Percentiles rank a stretch among this genome's conserved stretches.
Evolutionary conservation across 2,113 vertebrate genomes (phyloP).

Genomic region (Mormyrus iriodes): DNA sequence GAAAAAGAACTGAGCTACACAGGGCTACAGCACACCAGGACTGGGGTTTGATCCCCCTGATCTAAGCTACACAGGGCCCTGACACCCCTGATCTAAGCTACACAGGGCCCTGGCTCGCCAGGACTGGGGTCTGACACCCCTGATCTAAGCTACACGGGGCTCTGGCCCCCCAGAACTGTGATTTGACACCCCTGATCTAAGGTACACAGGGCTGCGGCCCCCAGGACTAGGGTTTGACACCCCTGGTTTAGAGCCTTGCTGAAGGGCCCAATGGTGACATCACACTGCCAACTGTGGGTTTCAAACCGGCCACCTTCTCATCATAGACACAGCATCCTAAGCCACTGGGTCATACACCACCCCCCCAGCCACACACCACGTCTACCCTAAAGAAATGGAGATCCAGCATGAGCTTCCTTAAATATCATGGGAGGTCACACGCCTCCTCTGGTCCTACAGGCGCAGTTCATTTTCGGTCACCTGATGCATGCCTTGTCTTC

Average conservation of each 20-base stretch:
- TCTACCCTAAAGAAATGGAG: not conserved
- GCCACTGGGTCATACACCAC: not conserved
- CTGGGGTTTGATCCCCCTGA: too few species aligned
- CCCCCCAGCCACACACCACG: not conserved
- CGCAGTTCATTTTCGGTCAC: not conserved
- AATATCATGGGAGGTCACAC: not conserved
- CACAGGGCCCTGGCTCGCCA: too few species aligned
- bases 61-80: too few species aligned
- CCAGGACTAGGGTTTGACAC: not conserved
- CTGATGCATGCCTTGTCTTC: not conserved
- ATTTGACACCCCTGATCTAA: not conserved
- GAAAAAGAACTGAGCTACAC: too few species aligned
- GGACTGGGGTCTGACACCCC: too few species aligned
- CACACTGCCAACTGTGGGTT: not conserved
- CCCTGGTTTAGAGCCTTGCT: not conserved
- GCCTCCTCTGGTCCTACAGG: not conserved
- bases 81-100: too few species aligned
- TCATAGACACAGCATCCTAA: not conserved
- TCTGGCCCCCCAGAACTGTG: not conserved
- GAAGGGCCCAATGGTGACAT: not conserved
- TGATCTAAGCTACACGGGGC: too few species aligned
- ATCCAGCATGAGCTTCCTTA: not conserved
- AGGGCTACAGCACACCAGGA: too few species aligned
- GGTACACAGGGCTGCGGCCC: too few species aligned
- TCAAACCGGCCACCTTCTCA: not conserved